Evolutionary conservation across 2,113 vertebrate genomes (phyloP), one percentile per base, ranked within the genome.

Genomic region (Silurus meridionalis): DNA sequence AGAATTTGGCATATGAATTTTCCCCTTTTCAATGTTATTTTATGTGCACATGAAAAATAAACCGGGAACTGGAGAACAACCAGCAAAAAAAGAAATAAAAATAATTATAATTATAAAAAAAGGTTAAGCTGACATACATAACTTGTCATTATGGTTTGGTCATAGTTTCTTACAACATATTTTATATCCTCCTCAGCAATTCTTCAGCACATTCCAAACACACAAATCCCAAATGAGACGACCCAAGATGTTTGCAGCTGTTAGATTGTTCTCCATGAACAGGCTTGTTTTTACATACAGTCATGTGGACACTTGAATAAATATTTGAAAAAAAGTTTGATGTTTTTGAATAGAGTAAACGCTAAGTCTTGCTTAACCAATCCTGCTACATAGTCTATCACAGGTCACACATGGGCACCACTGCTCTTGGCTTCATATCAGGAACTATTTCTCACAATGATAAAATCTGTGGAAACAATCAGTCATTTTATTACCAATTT

Each of bases 241-340:
- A 67, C 46, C 8, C 19, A 66, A 80, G 15, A 87, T 2, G 67
- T 14, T 78, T 52, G 84, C 69, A 85, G 58, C 83, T 53, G 71
- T 82, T 87, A 48, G 25, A 83, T 11, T 66, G 69, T 85, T 87
- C 85, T 88, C 84, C 88, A 77, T 90, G 52, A 77, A 55, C 74
- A 15, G 50, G 6, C 10, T 0, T 8, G 66, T n/a, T 77, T 83
- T 84, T 52, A 91, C 89, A 91, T 92, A 90, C 89, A 91, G 93
- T 92, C 93, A 82, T 88, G 86, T 37, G 89, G 75, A 23, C 83
- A 88, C 74, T 79, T 55, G 21, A 23, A 75, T 28, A 23, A 57
- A 85, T 77, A 77, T 46, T 77, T 28, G 23, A 63, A 5, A 87
- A 23, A 37, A 52, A 37, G 2, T 37, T 2, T 74, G 66, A 75